Evolutionary conservation across 2,797 vertebrate genomes (phyloP).

Genomic region (Anniella stebbinsi): DNA sequence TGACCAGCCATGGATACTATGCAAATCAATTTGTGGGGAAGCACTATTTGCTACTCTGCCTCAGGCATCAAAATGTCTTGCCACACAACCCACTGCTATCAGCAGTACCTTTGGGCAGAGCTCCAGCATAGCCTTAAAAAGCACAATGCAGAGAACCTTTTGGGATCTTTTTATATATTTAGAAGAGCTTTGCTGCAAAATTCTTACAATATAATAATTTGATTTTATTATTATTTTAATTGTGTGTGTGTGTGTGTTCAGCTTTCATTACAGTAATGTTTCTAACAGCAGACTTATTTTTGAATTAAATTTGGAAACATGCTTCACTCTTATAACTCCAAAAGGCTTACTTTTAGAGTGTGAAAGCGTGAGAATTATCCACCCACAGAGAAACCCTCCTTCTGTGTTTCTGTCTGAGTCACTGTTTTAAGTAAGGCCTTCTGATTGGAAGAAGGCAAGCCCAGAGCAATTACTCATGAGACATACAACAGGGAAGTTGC

Average conservation of each 20-base stretch:
- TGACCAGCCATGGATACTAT: not conserved
- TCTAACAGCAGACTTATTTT: not conserved
- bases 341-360: not conserved
- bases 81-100: not conserved
- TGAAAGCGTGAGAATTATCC: not conserved
- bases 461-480: not conserved
- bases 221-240: not conserved
- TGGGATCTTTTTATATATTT: not conserved
- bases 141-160: not conserved
- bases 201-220: no score
- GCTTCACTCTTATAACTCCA: not conserved
- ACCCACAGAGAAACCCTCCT: not conserved
- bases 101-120: not conserved
- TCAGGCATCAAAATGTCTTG: not conserved
- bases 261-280: not conserved
- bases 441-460: not conserved
- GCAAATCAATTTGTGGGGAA: not conserved
- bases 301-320: not conserved
- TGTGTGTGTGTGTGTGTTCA: not conserved
- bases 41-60: not conserved
- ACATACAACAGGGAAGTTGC: not conserved
- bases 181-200: not conserved
- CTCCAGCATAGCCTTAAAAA: not conserved
- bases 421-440: not conserved
- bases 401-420: not conserved